Conservation (phyloP, 2,113 vertebrate species). For the Labeo rohita region DNA sequence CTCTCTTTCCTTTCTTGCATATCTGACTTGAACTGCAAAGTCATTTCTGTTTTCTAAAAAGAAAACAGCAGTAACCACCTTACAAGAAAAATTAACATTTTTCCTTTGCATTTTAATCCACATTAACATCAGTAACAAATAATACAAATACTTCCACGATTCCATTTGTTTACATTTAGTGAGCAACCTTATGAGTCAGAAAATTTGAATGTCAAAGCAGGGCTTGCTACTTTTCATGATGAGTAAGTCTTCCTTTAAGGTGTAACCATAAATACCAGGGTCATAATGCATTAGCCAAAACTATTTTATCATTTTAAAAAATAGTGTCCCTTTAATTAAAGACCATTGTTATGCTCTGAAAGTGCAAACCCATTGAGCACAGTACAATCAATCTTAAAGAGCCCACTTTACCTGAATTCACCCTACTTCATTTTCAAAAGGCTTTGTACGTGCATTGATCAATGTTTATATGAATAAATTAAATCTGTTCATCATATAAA, state of each 20-base stretch:
- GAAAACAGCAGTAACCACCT: neutral
- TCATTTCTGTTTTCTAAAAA: neutral
- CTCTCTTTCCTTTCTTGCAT: neutral
- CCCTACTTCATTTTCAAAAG: neutral
- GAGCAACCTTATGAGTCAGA: neutral
- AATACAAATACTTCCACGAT: neutral
- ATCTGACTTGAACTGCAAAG: neutral
- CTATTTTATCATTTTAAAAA: conserved; percentile 1
- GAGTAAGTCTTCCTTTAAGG: neutral
- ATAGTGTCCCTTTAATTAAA: neutral
- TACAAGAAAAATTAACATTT: neutral
- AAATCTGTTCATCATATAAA: neutral
- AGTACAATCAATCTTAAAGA: neutral
- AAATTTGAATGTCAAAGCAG: neutral
- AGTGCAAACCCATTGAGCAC: neutral
- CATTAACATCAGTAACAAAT: neutral
- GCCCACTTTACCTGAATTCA: neutral
- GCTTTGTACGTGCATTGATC: neutral
- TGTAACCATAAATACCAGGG: neutral
- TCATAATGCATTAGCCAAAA: neutral
- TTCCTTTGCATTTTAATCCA: neutral
- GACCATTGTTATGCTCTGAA: neutral
- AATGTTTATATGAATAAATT: neutral
- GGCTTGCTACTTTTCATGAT: neutral
- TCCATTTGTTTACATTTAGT: neutral